A percentile compares a stretch with the other conserved stretches of the same genome.
These are phyloP conservation scores for Sebastes vulpes DNA, from an alignment of 2,797 vertebrate species.

Conservation along the genomic window DNA sequence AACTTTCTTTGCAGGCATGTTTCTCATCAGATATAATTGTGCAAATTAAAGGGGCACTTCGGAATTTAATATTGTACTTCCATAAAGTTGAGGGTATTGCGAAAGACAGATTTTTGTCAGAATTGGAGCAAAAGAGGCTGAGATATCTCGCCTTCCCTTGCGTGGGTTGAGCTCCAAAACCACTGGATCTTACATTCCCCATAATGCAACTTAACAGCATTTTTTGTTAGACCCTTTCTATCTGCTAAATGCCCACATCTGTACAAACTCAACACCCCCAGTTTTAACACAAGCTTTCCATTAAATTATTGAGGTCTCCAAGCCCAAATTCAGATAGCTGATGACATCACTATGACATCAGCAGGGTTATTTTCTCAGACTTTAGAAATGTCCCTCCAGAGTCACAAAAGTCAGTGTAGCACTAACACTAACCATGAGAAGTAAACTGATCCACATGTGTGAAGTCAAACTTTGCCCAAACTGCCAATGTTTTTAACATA, in stretches of 20 bases:
- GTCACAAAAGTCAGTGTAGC: not conserved
- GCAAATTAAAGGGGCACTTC: not conserved
- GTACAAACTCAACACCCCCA: not conserved
- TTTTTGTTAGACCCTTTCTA: not conserved
- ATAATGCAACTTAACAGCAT: not conserved
- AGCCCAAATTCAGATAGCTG: not conserved
- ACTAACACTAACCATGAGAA: not conserved
- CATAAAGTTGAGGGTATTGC: not conserved
- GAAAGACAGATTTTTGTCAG: not conserved
- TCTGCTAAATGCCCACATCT: not conserved
- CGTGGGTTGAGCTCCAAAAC: not conserved
- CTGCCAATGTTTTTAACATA: too few relatives aligned
- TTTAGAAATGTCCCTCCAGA: not conserved
- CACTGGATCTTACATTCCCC: not conserved
- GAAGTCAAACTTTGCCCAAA: not conserved
- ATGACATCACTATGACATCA: conserved; percentile 10
- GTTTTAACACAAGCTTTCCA: not conserved
- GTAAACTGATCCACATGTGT: not conserved
- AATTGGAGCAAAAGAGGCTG: not conserved
- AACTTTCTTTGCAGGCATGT: not conserved
- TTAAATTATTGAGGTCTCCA: not conserved
- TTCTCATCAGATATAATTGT: not conserved
- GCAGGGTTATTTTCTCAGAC: not conserved
- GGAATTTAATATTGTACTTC: not conserved
- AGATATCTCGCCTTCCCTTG: not conserved